Evolutionary conservation across 1,140 invertebrate species (phyloP).

Genomic region (Aphelinus certus): DNA sequence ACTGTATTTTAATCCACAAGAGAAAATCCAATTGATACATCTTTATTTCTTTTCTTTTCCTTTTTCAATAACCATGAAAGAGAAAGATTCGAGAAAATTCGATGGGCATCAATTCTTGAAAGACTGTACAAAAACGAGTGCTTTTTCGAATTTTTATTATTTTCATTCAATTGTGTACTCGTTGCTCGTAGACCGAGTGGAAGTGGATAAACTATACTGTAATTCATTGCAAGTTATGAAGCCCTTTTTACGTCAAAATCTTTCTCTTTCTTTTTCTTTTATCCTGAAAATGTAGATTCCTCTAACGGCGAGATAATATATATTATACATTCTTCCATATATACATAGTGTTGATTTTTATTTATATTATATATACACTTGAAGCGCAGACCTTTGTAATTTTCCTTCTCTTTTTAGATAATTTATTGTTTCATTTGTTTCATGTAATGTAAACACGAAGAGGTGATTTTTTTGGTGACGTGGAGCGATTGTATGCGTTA

Average conservation of each 20-base stretch:
- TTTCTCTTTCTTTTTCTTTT: constrained; percentile 24
- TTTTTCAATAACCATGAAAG: constrained; percentile 5
- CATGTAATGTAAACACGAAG: background rate
- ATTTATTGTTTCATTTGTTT: constrained; percentile 43
- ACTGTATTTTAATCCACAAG: constrained; percentile 40
- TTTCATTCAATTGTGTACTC: constrained; percentile 17
- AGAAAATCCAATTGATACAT: constrained; percentile 29
- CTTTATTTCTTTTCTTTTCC: background rate
- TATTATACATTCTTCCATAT: constrained; percentile 36
- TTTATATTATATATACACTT: constrained; percentile 33
- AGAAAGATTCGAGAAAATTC: constrained; percentile 12
- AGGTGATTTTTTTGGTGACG: constrained; percentile 34
- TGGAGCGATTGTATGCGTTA: constrained; percentile 28
- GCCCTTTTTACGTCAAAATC: constrained; percentile 4
- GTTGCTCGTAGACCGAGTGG: constrained; percentile 44
- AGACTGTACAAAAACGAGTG: constrained; percentile 20
- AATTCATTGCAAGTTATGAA: constrained; percentile 5
- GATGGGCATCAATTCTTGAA: constrained; percentile 12
- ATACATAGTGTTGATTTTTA: constrained; percentile 34
- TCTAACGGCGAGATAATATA: constrained; percentile 33
- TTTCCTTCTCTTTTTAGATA: constrained; percentile 48
- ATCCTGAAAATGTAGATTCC: constrained; percentile 18
- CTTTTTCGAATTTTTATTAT: constrained; percentile 5
- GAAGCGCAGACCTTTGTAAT: constrained; percentile 35
- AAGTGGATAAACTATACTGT: background rate